Base-by-base conservation (phyloP, 2,888 invertebrate species). In the Osmoderma eremita region DNA sequence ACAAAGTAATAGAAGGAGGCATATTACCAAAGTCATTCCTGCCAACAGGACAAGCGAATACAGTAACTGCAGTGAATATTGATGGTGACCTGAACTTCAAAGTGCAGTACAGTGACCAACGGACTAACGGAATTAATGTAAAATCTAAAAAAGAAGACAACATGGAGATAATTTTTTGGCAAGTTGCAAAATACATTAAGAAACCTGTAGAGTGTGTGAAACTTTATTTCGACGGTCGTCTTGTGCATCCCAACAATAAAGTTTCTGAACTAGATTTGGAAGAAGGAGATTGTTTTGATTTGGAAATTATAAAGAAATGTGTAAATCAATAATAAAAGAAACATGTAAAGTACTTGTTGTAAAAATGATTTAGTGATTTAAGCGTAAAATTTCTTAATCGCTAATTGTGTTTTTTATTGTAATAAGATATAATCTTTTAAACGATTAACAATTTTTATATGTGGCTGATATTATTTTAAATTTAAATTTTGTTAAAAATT, bases 81-180 rank as follows among this genome's bases (percentile, higher is more conserved):
- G 67, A 36, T 10, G 45, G 41, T 53, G 13, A 24, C 12, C 18
- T 66, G 5, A 36, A 61, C 38, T 65, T 68, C 41, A 68, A 66
- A 17, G 66, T 66, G 13, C 65, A 63, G 41, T 54, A 20, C 30
- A 50, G 24, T 20, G 50, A 17, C 0, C 58, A 24, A 13, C 18
- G 63, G 8, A 39, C 38, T 3, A 66, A 56, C 24, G 45, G 53
- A n/a, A 54, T 65, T 15, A 2, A 10, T 12, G 68, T 68, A 10
- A 17, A 15, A 18, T 66, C 63, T 41, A 61, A 48, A 54, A 62
- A 56, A 30, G 17, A n/a, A 36, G 68, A 68, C 49, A 66, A 17
- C 54, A 62, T 65, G 62, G 65, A 65, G 13, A 39, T 66, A 8
- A 49, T 66, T 24, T 65, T 68, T 61, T 68, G 68, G 68, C 54